Evolutionary conservation across 2,797 vertebrate species (phyloP).

Genomic region (Hephaestus fuliginosus): DNA sequence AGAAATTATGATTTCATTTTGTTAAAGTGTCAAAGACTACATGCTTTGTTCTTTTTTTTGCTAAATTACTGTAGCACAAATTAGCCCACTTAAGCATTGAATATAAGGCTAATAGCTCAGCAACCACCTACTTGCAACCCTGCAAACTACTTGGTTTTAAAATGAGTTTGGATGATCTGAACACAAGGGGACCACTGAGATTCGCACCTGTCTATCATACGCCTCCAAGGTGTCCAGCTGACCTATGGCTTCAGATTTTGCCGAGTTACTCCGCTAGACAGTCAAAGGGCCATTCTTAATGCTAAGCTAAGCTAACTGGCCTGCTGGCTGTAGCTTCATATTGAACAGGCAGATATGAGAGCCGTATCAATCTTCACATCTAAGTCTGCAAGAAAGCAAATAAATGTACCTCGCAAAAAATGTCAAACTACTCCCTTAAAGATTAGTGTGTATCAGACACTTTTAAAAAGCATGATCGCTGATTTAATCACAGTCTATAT

Average conservation of each 20-base stretch:
- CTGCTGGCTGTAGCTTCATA: background rate
- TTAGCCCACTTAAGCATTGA: background rate
- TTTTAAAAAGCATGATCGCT: background rate
- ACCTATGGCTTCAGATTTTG: too few species aligned
- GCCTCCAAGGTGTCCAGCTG: too few species aligned
- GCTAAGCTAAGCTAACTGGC: background rate
- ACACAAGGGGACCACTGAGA: too few species aligned
- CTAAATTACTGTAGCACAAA: background rate
- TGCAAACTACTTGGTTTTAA: too few species aligned
- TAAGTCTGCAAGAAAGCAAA: background rate
- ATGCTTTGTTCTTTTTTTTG: background rate
- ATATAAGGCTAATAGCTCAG: background rate
- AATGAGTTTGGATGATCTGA: too few species aligned
- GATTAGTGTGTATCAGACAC: background rate
- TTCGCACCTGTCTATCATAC: too few species aligned
- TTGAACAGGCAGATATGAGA: background rate
- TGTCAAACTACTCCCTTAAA: conserved; percentile 3
- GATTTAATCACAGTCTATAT: background rate
- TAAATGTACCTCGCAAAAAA: background rate
- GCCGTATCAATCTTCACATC: background rate
- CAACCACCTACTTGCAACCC: background rate
- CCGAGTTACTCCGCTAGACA: too few species aligned
- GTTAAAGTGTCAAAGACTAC: background rate
- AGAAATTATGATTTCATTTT: background rate
- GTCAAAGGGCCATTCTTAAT: background rate